These are phyloP conservation scores for Caranx melampygus DNA, from an alignment of 2,113 vertebrate genomes.

Conservation along the genomic window DNA sequence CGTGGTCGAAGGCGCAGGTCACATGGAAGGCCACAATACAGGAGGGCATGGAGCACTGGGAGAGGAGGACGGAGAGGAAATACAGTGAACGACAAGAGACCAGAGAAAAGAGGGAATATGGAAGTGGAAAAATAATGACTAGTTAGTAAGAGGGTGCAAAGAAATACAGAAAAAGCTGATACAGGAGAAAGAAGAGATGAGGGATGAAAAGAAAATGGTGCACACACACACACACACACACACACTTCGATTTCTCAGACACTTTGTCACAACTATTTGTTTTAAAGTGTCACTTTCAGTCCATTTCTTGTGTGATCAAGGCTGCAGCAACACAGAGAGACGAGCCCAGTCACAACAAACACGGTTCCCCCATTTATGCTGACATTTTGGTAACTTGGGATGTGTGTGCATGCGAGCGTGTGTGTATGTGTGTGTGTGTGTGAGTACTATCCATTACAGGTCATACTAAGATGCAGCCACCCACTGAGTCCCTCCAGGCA, in stretches of 20 bases:
- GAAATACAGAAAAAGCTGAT: too few species aligned
- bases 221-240: neutral
- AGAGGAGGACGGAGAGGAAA: conserved; percentile 6
- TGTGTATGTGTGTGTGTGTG: conserved; percentile 33
- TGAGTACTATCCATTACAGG: conserved; percentile 67
- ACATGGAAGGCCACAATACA: conserved; percentile 97
- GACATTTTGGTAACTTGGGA: conserved; percentile 38
- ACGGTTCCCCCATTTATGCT: conserved; percentile 53
- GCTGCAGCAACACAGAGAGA: conserved; percentile 58
- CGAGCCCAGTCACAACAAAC: conserved; percentile 70
- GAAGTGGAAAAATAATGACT: neutral
- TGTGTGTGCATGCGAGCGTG: neutral
- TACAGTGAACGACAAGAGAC: neutral
- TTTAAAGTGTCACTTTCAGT: conserved; percentile 53
- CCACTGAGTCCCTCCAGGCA: conserved; percentile 59
- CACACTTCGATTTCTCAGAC: conserved; percentile 16
- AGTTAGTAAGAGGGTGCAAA: neutral
- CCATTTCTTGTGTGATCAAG: conserved; percentile 47
- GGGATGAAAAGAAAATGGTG: neutral
- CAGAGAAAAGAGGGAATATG: neutral
- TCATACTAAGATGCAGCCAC: conserved; percentile 54
- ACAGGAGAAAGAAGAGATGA: neutral
- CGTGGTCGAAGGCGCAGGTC: conserved; percentile 97
- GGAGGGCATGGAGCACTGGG: conserved; percentile 95
- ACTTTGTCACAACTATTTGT: conserved; percentile 44